These are phyloP conservation scores for Pelobates fuscus DNA, from an alignment of 2,113 vertebrate species.

Conservation along the genomic window DNA sequence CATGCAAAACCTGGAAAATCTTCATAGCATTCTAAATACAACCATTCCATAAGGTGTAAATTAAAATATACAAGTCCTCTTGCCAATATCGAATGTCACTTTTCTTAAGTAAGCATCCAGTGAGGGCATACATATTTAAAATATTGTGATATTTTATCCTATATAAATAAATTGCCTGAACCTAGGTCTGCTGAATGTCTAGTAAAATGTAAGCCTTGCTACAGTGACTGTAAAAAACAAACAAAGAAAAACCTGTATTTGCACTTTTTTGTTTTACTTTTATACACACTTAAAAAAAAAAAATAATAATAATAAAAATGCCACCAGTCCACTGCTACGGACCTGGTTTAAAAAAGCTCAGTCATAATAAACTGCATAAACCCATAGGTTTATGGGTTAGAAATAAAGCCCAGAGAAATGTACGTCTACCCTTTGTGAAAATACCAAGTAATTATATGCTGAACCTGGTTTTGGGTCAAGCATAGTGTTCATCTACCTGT, in stretches of 20 bases:
- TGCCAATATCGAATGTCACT: neutral
- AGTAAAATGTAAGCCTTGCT: neutral
- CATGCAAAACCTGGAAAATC: slow-evolving; percentile 13
- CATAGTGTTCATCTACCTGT: too few species aligned
- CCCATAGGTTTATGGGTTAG: too few species aligned
- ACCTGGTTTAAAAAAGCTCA: too few species aligned
- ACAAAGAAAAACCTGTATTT: neutral
- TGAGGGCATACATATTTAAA: neutral
- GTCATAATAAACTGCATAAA: too few species aligned
- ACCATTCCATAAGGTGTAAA: slow-evolving; percentile 16
- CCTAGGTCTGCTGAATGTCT: neutral
- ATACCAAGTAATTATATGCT: too few species aligned
- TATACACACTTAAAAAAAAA: neutral
- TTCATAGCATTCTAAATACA: slow-evolving; percentile 4
- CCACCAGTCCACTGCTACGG: too few species aligned
- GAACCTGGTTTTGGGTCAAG: too few species aligned
- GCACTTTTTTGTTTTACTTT: neutral
- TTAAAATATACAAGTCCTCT: slow-evolving; percentile 8
- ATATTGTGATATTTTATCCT: neutral
- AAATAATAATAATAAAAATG: neutral
- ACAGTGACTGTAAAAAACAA: neutral
- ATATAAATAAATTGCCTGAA: neutral
- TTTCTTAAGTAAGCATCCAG: neutral
- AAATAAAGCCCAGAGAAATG: too few species aligned
- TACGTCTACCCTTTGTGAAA: too few species aligned